Evolutionary conservation across 2,113 vertebrate species (phyloP).

Genomic region (Hoplias malabaricus): DNA sequence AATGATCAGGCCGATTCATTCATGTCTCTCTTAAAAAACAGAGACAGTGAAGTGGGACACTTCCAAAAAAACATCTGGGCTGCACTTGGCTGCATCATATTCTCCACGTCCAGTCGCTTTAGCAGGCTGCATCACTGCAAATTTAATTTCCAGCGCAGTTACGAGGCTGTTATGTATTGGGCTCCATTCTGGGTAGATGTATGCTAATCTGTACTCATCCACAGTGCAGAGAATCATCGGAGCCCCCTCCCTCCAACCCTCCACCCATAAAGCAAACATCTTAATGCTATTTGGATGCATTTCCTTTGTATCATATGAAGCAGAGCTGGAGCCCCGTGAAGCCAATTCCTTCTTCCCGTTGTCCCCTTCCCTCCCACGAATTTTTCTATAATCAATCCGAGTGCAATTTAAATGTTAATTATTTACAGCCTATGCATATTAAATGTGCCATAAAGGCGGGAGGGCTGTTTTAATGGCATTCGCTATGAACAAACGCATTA

Average conservation of each 20-base stretch:
- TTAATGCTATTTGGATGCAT: conserved; percentile 29
- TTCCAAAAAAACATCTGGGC: background rate
- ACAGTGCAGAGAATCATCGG: background rate
- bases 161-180: conserved; percentile 13
- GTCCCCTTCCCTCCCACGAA: background rate
- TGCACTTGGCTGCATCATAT: background rate
- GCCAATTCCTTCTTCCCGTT: conserved; percentile 24
- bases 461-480: background rate
- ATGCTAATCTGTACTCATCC: conserved; percentile 24
- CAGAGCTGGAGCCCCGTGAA: background rate
- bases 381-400: conserved; percentile 22
- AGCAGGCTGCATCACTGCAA: background rate
- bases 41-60: no score
- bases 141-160: conserved; percentile 23
- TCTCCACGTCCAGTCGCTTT: background rate
- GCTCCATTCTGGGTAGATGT: conserved; percentile 26
- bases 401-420: conserved; percentile 35
- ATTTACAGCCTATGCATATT: conserved; percentile 40
- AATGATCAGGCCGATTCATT: no score
- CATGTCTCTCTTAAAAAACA: no score
- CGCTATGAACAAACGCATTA: background rate
- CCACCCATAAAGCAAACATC: conserved; percentile 11
- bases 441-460: conserved; percentile 6
- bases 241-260: background rate
- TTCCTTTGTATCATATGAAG: conserved; percentile 13